Conservation (phyloP, 2,888 invertebrate genomes). For the Oligia fasciuncula region DNA sequence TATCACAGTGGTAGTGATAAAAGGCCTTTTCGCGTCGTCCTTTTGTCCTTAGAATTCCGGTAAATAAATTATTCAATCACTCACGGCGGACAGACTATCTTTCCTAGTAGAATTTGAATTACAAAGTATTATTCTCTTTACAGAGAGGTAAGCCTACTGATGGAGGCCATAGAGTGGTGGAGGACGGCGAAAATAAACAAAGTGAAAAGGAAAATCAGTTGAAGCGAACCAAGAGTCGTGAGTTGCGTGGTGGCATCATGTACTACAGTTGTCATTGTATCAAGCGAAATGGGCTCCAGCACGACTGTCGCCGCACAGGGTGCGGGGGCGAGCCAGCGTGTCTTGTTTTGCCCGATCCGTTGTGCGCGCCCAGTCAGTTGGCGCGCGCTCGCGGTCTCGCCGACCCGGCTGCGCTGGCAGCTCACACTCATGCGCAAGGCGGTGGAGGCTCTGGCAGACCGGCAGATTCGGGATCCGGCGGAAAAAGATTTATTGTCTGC, state of each 20-base stretch:
- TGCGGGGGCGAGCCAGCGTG: conserved; percentile 89
- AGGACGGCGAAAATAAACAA: conserved; percentile 82
- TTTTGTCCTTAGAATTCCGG: conserved; percentile 72
- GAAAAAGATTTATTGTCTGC: conserved; percentile 86
- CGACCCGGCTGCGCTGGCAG: conserved; percentile 79
- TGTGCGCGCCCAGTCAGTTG: conserved; percentile 89
- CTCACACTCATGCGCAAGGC: conserved; percentile 74
- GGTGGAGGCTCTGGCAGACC: conserved; percentile 70
- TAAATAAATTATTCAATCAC: conserved; percentile 75
- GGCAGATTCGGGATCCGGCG: conserved; percentile 69
- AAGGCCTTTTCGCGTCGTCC: conserved; percentile 64
- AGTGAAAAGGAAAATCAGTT: conserved; percentile 85
- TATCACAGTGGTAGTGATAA: conserved; percentile 88
- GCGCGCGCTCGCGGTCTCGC: conserved; percentile 86
- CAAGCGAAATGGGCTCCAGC: conserved; percentile 90
- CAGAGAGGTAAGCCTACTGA: conserved; percentile 79
- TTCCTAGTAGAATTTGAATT: conserved; percentile 29
- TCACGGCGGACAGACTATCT: conserved; percentile 79
- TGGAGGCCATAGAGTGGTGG: conserved; percentile 75
- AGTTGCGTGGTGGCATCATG: conserved; percentile 89
- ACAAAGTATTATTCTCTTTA: conserved; percentile 48
- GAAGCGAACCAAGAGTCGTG: conserved; percentile 87
- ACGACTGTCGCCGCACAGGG: conserved; percentile 89
- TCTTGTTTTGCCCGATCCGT: conserved; percentile 87
- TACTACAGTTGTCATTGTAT: conserved; percentile 90